Evolutionary conservation across 1,140 invertebrate genomes (phyloP), one percentile per base, ranked within the genome.

Genomic region (Xylocopa sonorina): DNA sequence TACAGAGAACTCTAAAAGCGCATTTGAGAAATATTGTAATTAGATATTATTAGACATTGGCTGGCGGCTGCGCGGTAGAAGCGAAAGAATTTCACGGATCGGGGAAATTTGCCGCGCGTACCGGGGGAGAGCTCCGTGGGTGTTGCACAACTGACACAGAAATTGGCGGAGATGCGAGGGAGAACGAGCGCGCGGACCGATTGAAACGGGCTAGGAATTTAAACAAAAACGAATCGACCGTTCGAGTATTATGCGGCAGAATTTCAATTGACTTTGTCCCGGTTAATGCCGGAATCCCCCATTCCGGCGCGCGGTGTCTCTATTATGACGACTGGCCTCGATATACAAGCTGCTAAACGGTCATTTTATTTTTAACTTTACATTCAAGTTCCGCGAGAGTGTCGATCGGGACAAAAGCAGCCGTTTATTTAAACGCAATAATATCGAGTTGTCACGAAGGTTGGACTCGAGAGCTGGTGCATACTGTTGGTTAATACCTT

Each of bases 351-450:
- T 50, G 51, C 43, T 84, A 81, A 84, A 85, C 67, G 83, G 48
- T 83, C 77, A 58, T 29, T 85, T 85, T 85, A 85, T 85, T 85
- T 85, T 84, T 85, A 85, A 84, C 83, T 77, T 80, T n/a, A 50
- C 83, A 53, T 80, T 69, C 71, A 67, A 62, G 69, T 78, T 66
- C 53, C 63, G 53, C 58, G 53, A 50, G 48, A 18, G 51, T 24
- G 34, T 43, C 48, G 41, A 6, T n/a, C 14, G 60, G 38, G 27
- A 84, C 77, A 81, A 84, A 83, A 72, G 76, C 29, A 38, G 68
- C 62, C 62, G 82, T 53, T 84, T 84, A 84, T 84, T 85, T 38
- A 27, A 77, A 66, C 50, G 81, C 82, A 63, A 84, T 84, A 80
- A 53, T 80, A 76, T 83, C 72, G 81, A 80, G 48, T 79, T 66